Evolutionary conservation across 2,888 invertebrate genomes (phyloP), one percentile per base, ranked within the genome.

Genomic region (Drosophila diplacantha): DNA sequence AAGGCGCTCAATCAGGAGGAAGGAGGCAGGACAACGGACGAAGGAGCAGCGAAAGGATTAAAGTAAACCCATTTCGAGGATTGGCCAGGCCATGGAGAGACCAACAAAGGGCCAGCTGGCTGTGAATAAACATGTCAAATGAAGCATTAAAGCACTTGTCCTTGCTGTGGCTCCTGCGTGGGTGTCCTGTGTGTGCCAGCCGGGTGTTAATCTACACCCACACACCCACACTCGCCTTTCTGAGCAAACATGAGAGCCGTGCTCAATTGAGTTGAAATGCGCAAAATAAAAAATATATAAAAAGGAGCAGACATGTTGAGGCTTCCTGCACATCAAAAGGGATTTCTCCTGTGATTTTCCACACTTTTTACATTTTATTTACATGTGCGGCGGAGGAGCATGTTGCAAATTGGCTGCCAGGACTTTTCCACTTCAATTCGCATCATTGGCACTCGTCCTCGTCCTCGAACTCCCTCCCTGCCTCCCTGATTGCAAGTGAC

Each of bases 81-180:
- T 50, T 53, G 76, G 77, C 77, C 71, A 74, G 84, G 74, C 84
- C 76, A 74, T 49, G 76, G 77, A 75, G 69, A 74, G 84, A 73
- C 84, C 76, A 75, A 80, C 81, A 81, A 81, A 79, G 72, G 75
- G 81, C 60, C 76, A 76, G 68, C 73, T 73, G 79, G 69, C 81
- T 78, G 77, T 78, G 74, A 73, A 75, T 75, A 85, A 80, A 81
- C 85, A 83, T 75, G 73, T 64, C 85, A 86, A 86, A 86, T 85
- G 85, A 86, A 85, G 85, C 86, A 86, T 86, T 83, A 85, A 85
- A 77, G 75, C 81, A 82, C 83, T 81, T 81, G 83, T 81, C 65
- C 74, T 72, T 76, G 70, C 59, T 79, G 69, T 69, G 60, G 54
- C 39, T 68, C 37, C 57, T 37, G 29, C 24, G 38, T 34, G 57